Percentiles rank a stretch among this genome's conserved stretches.
Evolutionary conservation across 92 coral and sea anemone species (phyloP).

Genomic region (Epizoanthus scotinus): DNA sequence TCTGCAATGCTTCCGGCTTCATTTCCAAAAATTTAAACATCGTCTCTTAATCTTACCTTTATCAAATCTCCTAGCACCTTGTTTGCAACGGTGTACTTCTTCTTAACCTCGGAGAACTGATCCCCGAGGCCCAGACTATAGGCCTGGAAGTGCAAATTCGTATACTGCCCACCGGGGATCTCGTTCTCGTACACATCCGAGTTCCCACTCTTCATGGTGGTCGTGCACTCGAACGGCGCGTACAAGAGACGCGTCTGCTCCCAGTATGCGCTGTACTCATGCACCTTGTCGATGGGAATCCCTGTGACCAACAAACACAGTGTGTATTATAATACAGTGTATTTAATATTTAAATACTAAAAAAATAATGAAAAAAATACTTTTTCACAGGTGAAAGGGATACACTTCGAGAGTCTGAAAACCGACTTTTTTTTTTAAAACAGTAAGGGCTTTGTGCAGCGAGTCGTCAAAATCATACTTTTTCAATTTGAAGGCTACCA

Average conservation of each 20-base stretch:
- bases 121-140: slow-evolving; percentile 93
- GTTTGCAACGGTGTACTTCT: slow-evolving; percentile 89
- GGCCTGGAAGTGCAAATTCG: slow-evolving; percentile 99
- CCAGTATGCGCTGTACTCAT: slow-evolving; percentile 99
- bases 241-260: slow-evolving; percentile 90
- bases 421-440: no score
- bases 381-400: no score
- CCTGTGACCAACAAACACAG: slow-evolving; percentile 45
- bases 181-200: slow-evolving; percentile 99
- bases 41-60: slow-evolving; percentile 56
- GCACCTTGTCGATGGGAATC: slow-evolving; percentile 75
- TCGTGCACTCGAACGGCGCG: slow-evolving; percentile 97
- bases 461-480: no score
- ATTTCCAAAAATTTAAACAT: no score
- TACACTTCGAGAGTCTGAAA: no score
- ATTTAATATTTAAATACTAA: no score
- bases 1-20: no score
- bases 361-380: no score
- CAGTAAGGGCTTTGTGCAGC: no score
- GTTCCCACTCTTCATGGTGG: slow-evolving; percentile 97
- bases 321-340: neutral
- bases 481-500: no score
- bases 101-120: slow-evolving; percentile 88
- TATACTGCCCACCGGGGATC: slow-evolving; percentile 99
- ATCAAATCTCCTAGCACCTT: slow-evolving; percentile 86